Evolutionary conservation across 2,888 invertebrate genomes (phyloP), one percentile per base, ranked within the genome.

Genomic region (Escarpia spicata): DNA sequence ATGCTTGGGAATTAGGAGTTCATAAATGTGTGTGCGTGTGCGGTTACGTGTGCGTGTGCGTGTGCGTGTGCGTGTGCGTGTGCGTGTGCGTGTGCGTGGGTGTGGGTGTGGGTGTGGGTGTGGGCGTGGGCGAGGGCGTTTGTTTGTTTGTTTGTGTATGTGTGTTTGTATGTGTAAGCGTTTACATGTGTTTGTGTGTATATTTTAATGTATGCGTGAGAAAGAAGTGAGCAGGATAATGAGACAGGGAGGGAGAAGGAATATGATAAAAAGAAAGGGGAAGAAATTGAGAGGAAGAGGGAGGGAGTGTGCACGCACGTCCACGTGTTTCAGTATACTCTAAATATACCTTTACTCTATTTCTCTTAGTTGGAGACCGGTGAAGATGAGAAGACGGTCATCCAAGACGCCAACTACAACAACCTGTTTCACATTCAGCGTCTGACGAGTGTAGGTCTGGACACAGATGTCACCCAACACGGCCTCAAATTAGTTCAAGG

Each of bases 401-500:
- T 26, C 26, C 75, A 4, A 19, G 75, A 75, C 75, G 75, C 75
- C 75, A 75, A 75, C 75, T 75, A 26, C 75, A 75, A 15, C 75
- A 15, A 75, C 75, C n/a, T 75, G 75, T 75, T 75, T 75, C 19
- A 75, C 75, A n/a, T 26, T 75, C 75, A 75, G 26, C 75, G 19
- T 75, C 75, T 75, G 75, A 75, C 75, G n/a, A 75, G 91, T n/a
- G 44, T 91, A 3, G 52, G 43, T 37, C 44, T 37, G 44, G 91
- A 52, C 58, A 91, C 44, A 4, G 15, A 92, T n/a, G 52, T 92
- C 43, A 91, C 37, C 4, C 44, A 91, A 9, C 37, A 19, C 43
- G 91, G 58, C 43, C 91, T 91, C 12, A 91, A 31, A 12, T n/a
- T 92, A 91, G 43, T 44, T 26, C 91, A 91, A 58, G 37, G 37